Evolutionary conservation across 2,888 invertebrate species (phyloP), one percentile per base, ranked within the genome.

Genomic region (Melolontha melolontha): DNA sequence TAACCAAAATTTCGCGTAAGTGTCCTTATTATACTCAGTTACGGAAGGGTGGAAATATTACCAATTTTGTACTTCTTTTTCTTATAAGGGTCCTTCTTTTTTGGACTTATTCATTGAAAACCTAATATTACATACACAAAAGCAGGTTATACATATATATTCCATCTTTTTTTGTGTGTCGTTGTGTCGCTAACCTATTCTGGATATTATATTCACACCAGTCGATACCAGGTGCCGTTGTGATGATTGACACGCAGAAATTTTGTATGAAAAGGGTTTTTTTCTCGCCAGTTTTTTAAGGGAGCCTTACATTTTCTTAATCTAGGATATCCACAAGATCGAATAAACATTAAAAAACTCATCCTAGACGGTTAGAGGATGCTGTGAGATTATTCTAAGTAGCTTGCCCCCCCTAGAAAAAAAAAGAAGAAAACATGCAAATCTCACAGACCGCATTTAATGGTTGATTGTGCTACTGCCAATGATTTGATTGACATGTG

Each of bases 161-260:
- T 50, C n/a, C 16, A 5, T 44, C 47, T 44, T 44, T 44, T 16
- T 11, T 16, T 16, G 16, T 7, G 47, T 7, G 47, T 44, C 8
- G 47, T 44, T 44, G 7, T 44, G 12, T 34, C 34, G 6, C 4
- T 34, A 34, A 34, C 34, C 34, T 34, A 6, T 34, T 6, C 34
- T 6, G 34, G 34, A 34, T 34, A 34, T 34, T 34, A 34, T 34
- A 34, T 50, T 17, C 50, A 16, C 50, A 55, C 34, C 34, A 39
- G 40, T 55, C 55, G 41, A 41, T 55, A 40, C 75, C 75, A 75
- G 75, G 75, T 75, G 75, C 73, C 67, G 64, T 71, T 68, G 66
- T 75, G 75, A 75, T 75, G 75, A 75, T 75, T 75, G 75, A 74
- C 75, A 72, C 70, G 22, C 59, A 40, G 27, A 65, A 65, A 71